Percentiles rank a stretch among this genome's conserved stretches.
These are phyloP conservation scores for Merops nubicus DNA, from an alignment of 2,113 vertebrate genomes.

Conservation along the genomic window DNA sequence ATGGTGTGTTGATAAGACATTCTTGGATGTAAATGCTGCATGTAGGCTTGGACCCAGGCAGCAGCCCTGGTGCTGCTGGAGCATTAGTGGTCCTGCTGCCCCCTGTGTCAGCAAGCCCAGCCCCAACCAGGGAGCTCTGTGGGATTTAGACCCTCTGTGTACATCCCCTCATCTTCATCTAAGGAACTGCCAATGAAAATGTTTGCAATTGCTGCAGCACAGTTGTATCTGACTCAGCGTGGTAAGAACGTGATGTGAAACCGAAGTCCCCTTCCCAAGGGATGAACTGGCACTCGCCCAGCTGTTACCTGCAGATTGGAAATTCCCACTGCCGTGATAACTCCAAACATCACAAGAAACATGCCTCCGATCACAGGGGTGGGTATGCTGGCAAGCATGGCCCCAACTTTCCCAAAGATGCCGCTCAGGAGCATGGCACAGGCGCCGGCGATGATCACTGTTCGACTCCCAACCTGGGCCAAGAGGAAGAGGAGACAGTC, in stretches of 20 bases:
- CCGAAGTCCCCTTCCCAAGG: not conserved
- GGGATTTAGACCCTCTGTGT: not conserved
- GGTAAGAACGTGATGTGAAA: not conserved
- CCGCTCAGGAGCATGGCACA: conserved; percentile 88
- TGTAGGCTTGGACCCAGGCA: not conserved
- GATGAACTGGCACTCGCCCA: not conserved
- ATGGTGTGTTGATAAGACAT: not conserved
- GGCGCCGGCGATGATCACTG: conserved; percentile 87
- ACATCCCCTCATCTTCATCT: not conserved
- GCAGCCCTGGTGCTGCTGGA: not conserved
- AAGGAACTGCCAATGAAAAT: not conserved
- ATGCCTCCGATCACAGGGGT: conserved; percentile 91
- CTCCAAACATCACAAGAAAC: conserved; percentile 94
- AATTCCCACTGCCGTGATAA: conserved; percentile 90
- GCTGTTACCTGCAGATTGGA: conserved; percentile 91
- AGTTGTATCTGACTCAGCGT: not conserved
- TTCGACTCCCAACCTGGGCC: conserved; percentile 91
- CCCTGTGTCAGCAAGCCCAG: not conserved
- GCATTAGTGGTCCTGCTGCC: not conserved
- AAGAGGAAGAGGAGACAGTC: not conserved
- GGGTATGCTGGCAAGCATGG: conserved; percentile 91
- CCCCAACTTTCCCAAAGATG: conserved; percentile 88
- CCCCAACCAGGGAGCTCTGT: not conserved
- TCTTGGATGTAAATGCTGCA: not conserved
- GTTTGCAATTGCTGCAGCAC: not conserved